Conservation (phyloP, 2,888 invertebrate genomes). For the Coleophora flavipennella region DNA sequence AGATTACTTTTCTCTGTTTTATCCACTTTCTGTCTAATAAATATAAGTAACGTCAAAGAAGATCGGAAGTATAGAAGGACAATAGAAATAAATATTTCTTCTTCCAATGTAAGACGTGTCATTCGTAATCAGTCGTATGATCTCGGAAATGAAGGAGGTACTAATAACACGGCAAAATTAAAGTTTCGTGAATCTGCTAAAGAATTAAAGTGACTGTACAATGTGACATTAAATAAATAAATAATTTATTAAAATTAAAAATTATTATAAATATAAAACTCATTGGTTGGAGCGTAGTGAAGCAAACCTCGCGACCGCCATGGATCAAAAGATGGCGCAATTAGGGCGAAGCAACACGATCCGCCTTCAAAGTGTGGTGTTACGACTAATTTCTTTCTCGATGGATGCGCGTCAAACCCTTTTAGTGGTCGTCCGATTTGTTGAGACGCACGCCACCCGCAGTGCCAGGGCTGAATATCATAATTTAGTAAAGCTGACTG, state of each 20-base stretch:
- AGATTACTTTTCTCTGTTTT: no score
- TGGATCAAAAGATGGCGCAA: constrained; percentile 58
- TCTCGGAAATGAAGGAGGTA: no score
- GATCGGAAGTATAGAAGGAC: no score
- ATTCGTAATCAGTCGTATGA: no score
- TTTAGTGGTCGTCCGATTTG: constrained; percentile 35
- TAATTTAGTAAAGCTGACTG: background rate
- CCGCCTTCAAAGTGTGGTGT: constrained; percentile 31
- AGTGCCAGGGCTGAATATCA: constrained; percentile 19
- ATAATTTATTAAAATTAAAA: background rate
- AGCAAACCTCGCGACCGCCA: constrained; percentile 11
- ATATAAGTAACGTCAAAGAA: no score
- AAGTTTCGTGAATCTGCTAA: no score
- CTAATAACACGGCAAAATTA: no score
- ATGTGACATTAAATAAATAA: no score
- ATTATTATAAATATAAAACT: background rate
- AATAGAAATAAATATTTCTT: no score
- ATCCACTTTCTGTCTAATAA: no score
- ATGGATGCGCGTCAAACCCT: constrained; percentile 53
- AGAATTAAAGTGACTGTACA: no score
- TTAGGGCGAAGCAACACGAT: constrained; percentile 47
- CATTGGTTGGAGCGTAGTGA: background rate
- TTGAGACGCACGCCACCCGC: constrained; percentile 43
- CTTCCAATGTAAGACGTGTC: no score
- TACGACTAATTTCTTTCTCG: constrained; percentile 49